Evolutionary conservation across 2,797 vertebrate species (phyloP).

Genomic region (Cephalopachus bancanus): DNA sequence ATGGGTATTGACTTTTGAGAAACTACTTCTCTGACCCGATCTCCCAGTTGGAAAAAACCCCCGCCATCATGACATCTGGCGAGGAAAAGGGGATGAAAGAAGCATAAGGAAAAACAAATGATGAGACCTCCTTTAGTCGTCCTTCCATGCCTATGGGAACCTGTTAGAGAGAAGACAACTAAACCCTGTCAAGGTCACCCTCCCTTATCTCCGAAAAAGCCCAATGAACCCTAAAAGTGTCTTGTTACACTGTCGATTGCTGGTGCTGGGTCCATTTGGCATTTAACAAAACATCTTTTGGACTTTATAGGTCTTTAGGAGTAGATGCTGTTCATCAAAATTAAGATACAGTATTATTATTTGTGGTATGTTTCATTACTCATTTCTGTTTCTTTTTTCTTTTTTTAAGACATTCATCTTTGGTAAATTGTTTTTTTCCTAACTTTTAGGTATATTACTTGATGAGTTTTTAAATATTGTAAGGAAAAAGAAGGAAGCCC

Average conservation of each 20-base stretch:
- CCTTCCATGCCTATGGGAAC: background rate
- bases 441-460: constrained; percentile 87
- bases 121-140: constrained; percentile 46
- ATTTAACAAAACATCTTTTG: background rate
- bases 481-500: constrained; percentile 85
- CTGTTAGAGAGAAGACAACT: background rate
- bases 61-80: constrained; percentile 68
- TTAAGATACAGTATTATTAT: background rate
- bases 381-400: background rate
- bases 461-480: constrained; percentile 88
- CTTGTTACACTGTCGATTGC: background rate
- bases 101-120: constrained; percentile 53
- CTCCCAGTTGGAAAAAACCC: constrained; percentile 71
- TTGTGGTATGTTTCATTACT: background rate
- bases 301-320: background rate
- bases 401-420: constrained; percentile 3
- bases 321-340: constrained; percentile 23
- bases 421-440: background rate
- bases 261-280: background rate
- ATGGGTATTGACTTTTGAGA: constrained; percentile 80
- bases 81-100: constrained; percentile 63
- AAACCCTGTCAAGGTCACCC: background rate
- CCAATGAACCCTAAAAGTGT: background rate
- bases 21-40: constrained; percentile 66
- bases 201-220: background rate